Evolutionary conservation across 2,888 invertebrate genomes (phyloP).

Genomic region (Ditula angustiorana): DNA sequence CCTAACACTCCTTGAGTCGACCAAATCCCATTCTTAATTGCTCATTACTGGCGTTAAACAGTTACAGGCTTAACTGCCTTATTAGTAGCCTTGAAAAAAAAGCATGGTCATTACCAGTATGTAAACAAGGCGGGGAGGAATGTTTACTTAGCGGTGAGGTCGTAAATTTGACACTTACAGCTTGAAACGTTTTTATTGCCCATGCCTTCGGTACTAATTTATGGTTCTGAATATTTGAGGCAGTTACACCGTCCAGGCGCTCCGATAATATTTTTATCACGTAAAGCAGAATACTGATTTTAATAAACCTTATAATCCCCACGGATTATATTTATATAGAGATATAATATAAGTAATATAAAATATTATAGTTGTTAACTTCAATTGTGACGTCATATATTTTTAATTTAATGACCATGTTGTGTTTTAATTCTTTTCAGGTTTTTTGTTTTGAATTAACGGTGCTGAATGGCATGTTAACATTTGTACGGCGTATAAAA

Average conservation of each 20-base stretch:
- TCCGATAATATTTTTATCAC: not conserved
- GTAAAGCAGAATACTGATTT: not conserved
- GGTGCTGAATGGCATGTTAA: too few relatives aligned
- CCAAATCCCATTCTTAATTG: not conserved
- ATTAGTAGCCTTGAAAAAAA: constrained; percentile 3
- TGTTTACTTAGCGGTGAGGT: constrained; percentile 1
- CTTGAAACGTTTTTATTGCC: not conserved
- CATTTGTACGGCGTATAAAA: too few relatives aligned
- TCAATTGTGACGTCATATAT: too few relatives aligned
- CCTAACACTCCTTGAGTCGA: not conserved
- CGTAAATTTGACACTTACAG: constrained; percentile 3
- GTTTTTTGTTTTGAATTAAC: too few relatives aligned
- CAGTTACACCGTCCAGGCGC: not conserved
- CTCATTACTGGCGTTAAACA: constrained; percentile 1
- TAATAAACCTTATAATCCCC: not conserved
- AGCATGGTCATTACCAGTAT: not conserved
- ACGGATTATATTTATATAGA: not conserved
- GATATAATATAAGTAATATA: too few relatives aligned
- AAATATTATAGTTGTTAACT: too few relatives aligned
- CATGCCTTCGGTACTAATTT: not conserved
- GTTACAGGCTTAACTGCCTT: constrained; percentile 8
- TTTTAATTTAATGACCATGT: too few relatives aligned
- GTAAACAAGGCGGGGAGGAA: not conserved
- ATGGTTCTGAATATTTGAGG: not conserved
- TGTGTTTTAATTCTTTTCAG: too few relatives aligned